Base-by-base conservation (phyloP, 1,140 invertebrate species). In the Teleogryllus occipitalis region DNA sequence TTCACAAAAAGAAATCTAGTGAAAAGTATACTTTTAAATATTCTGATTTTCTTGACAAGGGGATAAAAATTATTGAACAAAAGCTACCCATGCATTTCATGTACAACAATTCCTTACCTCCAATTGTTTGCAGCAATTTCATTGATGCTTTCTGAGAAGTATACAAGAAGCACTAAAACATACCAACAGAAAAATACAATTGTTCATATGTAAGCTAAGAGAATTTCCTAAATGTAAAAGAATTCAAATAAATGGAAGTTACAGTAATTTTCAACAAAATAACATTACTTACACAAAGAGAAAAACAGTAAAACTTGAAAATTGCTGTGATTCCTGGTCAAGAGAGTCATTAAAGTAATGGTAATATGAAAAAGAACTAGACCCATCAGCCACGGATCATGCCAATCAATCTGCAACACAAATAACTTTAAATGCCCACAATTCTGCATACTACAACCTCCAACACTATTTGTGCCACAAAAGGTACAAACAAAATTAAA, bases 61-160 rank as follows among this genome's bases (percentile, higher is more conserved):
- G 27, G 27, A n/a, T 39, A 39, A 39, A 39, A 39, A 39, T 39
- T 39, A 39, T 39, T 39, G 27, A 39, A 39, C 27, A 39, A 39
- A 39, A 39, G 1, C 27, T 39, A 76, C 15, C 14, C 15, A 27
- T 18, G 15, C 8, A 48, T 39, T 47, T 21, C 15, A 39, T 2
- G 27, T 39, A 39, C 27, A 39, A 39, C 27, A 39, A 39, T 39
- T 81, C 84, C 88, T 84, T 85, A 90, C 89, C 87, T 91, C 94
- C 95, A 97, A 86, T 96, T 92, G 81, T 88, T 89, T 0, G 95
- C 94, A 22, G 94, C 95, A 78, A 95, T 89, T 88, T 95, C 92
- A 85, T 97, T 96, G 80, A 96, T 95, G 82, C 89, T 93, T 87
- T 96, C 94, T 48, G 95, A 95, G 83, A 94, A 96, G 85, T 95